Evolutionary conservation across 2,113 vertebrate genomes (phyloP).

Genomic region (Semicossyphus pulcher): DNA sequence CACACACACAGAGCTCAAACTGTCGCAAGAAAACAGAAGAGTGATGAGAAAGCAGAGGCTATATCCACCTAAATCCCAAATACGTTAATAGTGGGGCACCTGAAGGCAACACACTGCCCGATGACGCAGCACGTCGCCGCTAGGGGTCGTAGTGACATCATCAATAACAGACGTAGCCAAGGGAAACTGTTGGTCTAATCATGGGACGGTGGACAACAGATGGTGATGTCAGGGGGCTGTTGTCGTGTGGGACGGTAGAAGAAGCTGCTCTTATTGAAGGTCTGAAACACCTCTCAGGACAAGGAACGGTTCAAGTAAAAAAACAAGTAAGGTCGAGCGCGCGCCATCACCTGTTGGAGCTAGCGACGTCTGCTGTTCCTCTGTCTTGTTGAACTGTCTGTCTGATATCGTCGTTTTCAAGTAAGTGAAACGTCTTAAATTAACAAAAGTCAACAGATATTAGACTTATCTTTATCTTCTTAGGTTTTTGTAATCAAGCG

Average conservation of each 20-base stretch:
- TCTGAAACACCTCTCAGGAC: background rate
- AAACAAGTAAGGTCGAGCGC: background rate
- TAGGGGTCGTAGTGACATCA: slow-evolving; percentile 9
- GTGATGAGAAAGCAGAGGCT: no score
- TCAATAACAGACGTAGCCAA: background rate
- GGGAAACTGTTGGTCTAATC: background rate
- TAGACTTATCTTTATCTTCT: no score
- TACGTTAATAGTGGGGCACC: no score
- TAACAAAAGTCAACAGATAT: no score
- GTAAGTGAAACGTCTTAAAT: no score
- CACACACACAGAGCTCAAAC: no score
- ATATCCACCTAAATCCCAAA: no score
- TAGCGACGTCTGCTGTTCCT: background rate
- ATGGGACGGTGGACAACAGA: background rate
- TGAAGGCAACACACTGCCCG: background rate
- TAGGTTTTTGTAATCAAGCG: no score
- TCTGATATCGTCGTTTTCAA: no score
- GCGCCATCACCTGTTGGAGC: background rate
- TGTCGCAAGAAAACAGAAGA: no score
- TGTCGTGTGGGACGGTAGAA: background rate
- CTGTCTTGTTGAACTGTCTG: background rate
- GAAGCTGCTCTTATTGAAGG: background rate
- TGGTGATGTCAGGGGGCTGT: background rate
- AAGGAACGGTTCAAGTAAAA: background rate
- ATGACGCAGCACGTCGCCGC: background rate